Evolutionary conservation across 2,888 invertebrate genomes (phyloP).

Genomic region (Drosophila engyochracea): DNA sequence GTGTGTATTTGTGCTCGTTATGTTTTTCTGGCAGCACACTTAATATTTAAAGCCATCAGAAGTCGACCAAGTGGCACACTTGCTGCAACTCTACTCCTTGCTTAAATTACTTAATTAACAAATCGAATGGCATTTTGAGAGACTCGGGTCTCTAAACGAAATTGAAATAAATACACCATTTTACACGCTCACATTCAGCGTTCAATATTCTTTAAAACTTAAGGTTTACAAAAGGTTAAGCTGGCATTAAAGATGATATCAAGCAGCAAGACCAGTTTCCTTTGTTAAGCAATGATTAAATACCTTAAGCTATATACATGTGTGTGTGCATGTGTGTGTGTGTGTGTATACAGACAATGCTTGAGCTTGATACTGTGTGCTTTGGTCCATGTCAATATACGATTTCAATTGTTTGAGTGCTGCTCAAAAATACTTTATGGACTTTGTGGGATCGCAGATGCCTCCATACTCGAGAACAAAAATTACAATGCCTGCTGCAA

Average conservation of each 20-base stretch:
- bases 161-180: background rate
- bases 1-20: slow-evolving; percentile 36
- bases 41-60: slow-evolving; percentile 70
- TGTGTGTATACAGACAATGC: background rate
- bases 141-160: background rate
- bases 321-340: background rate
- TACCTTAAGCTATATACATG: background rate
- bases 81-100: slow-evolving; percentile 12
- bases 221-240: background rate
- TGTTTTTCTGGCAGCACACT: slow-evolving; percentile 46
- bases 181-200: background rate
- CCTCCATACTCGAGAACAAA: background rate
- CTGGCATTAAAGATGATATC: background rate
- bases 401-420: background rate
- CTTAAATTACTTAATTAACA: slow-evolving; percentile 50
- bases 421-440: background rate
- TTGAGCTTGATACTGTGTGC: background rate
- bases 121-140: slow-evolving; percentile 31
- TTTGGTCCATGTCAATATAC: background rate
- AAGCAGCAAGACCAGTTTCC: background rate
- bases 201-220: background rate
- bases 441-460: background rate
- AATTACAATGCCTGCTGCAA: background rate
- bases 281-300: background rate
- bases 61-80: slow-evolving; percentile 52